Conservation (phyloP, 2,888 invertebrate genomes). For the Sthenelais limicola region DNA sequence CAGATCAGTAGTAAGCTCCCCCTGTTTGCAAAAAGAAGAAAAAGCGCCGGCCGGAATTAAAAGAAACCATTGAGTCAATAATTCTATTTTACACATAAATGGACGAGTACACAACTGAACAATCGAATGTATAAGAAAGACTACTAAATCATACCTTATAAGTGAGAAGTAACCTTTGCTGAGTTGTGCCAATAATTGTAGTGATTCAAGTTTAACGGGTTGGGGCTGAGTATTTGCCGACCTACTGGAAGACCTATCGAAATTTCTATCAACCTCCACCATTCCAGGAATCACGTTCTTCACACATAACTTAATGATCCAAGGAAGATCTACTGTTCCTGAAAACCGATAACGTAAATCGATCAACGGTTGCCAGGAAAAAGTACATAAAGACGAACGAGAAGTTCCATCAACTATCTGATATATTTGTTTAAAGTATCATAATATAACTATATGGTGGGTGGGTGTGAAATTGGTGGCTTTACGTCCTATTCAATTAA, state of each 20-base stretch:
- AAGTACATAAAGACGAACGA: too few relatives aligned
- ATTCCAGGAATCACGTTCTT: conserved; percentile 63
- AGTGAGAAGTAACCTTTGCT: conserved; percentile 72
- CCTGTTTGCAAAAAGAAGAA: conserved; percentile 70
- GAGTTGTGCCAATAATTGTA: conserved; percentile 76
- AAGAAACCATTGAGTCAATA: too few relatives aligned
- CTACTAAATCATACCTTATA: conserved; percentile 61
- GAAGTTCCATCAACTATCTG: too few relatives aligned
- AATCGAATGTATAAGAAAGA: conserved; percentile 18
- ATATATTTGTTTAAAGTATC: too few relatives aligned
- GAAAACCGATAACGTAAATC: too few relatives aligned
- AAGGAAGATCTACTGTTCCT: conserved; percentile 46
- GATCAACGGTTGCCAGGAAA: too few relatives aligned
- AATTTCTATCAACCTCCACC: conserved; percentile 10
- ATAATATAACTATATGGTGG: too few relatives aligned
- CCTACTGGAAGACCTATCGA: not conserved
- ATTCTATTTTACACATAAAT: too few relatives aligned
- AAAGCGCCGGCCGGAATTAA: too few relatives aligned
- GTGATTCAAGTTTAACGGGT: conserved; percentile 83
- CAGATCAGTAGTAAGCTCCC: conserved; percentile 77
- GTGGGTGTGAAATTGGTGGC: too few relatives aligned
- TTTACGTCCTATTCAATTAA: too few relatives aligned
- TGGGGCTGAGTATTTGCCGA: conserved; percentile 69
- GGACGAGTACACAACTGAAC: not conserved
- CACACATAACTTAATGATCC: conserved; percentile 69